These are phyloP conservation scores for Peromyscus eremicus DNA, from an alignment of 2,797 vertebrate species.

Conservation along the genomic window DNA sequence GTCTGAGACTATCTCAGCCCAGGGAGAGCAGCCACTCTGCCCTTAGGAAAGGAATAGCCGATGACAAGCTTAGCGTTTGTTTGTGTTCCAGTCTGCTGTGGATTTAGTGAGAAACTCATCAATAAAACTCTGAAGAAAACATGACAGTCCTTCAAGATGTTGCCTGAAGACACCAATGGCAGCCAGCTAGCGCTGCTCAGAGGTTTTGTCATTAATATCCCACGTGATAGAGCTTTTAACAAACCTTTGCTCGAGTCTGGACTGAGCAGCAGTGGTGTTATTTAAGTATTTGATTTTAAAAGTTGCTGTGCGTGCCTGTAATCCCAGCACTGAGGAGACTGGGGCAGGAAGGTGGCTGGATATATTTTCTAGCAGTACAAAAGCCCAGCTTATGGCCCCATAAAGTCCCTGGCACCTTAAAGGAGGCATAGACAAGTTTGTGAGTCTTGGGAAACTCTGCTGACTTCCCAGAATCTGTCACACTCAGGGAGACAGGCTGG, in stretches of 20 bases:
- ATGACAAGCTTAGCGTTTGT: not conserved
- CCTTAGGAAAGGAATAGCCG: not conserved
- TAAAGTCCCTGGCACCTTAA: not conserved
- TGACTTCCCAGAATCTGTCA: not conserved
- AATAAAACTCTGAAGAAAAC: not conserved
- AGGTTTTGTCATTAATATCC: not conserved
- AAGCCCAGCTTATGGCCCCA: not conserved
- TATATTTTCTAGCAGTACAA: not conserved
- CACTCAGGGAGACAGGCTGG: not conserved
- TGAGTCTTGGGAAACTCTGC: not conserved
- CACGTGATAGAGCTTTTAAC: not conserved
- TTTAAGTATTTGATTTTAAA: not conserved
- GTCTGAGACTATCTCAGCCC: not conserved
- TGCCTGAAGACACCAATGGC: not conserved
- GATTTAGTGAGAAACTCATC: not conserved
- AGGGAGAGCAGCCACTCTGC: not conserved
- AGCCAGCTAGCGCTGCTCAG: not conserved
- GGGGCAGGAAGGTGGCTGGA: not conserved
- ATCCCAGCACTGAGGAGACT: not conserved
- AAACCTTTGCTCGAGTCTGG: conserved; percentile 19
- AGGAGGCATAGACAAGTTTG: not conserved
- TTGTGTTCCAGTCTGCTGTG: not conserved
- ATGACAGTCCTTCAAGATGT: not conserved
- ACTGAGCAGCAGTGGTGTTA: not conserved
- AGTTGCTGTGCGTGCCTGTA: not conserved